Evolutionary conservation across 2,888 invertebrate genomes (phyloP).

Genomic region (Hyppa rectilinea): DNA sequence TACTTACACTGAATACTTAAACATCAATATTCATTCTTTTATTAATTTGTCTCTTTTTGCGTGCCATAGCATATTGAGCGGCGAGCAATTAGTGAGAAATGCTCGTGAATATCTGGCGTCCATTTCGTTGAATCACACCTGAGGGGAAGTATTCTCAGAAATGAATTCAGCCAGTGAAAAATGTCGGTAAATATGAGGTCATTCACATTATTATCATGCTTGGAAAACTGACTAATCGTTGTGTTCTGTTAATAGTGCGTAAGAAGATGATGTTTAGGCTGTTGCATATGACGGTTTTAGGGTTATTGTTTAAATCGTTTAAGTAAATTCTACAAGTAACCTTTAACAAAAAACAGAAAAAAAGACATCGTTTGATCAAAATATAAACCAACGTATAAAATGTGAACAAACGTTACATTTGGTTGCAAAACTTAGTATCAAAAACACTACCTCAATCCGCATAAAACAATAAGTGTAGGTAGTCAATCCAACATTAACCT

Average conservation of each 20-base stretch:
- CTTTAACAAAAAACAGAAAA: not conserved
- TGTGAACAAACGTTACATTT: too few species aligned
- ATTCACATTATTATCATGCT: conserved; percentile 9
- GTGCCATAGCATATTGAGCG: conserved; percentile 84
- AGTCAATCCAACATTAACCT: conserved; percentile 36
- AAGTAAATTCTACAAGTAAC: not conserved
- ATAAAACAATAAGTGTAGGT: conserved; percentile 41
- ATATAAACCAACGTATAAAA: too few species aligned
- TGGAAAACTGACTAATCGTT: conserved; percentile 7
- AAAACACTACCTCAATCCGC: not conserved
- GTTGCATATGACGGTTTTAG: not conserved
- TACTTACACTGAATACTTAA: conserved; percentile 40
- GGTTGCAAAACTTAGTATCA: not conserved
- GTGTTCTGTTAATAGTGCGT: not conserved
- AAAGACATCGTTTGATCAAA: not conserved
- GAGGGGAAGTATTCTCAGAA: conserved; percentile 61
- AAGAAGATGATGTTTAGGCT: not conserved
- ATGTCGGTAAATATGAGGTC: conserved; percentile 18
- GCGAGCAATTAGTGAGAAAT: conserved; percentile 85
- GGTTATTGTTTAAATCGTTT: not conserved
- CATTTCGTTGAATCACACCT: conserved; percentile 76
- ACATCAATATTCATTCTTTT: conserved; percentile 79
- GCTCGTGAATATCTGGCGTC: conserved; percentile 80
- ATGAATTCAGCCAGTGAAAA: conserved; percentile 38
- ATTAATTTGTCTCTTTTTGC: conserved; percentile 83